These are phyloP conservation scores for Paelopatides confundens DNA, from an alignment of 53 echinoderm and acorn worm species.

Conservation along the genomic window DNA sequence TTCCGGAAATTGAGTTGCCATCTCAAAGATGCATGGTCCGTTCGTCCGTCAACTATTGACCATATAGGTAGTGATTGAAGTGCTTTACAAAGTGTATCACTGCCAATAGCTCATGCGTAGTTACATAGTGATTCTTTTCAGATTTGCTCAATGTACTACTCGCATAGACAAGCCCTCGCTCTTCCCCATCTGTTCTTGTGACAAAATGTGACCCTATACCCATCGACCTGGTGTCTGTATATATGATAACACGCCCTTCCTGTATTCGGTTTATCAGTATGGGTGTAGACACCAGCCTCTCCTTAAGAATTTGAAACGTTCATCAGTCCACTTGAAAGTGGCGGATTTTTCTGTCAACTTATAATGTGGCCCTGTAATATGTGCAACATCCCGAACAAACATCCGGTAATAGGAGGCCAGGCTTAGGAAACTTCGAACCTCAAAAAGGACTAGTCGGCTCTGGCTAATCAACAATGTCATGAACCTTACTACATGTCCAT, in stretches of 20 bases:
- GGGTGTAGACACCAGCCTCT: neutral
- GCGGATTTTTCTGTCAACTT: neutral
- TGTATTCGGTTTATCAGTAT: neutral
- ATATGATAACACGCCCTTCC: neutral
- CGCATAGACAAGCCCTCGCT: neutral
- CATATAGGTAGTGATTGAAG: neutral
- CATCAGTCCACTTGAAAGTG: neutral
- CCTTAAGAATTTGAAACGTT: neutral
- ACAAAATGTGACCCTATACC: neutral
- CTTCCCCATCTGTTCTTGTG: neutral
- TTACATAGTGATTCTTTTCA: neutral
- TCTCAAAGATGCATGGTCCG: neutral
- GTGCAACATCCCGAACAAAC: neutral
- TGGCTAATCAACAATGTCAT: neutral
- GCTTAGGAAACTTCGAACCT: neutral
- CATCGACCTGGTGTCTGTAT: neutral
- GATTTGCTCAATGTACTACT: neutral
- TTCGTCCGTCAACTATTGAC: neutral
- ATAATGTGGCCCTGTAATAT: neutral
- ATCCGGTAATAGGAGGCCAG: neutral
- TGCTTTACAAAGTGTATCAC: neutral
- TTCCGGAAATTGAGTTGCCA: neutral
- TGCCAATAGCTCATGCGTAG: too few relatives aligned
- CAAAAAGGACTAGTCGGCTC: neutral
- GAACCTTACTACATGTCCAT: conserved; percentile 18